phyloP scores from a whole-genome alignment of 1,140 invertebrate species.

The Helicoverpa zea region DNA sequence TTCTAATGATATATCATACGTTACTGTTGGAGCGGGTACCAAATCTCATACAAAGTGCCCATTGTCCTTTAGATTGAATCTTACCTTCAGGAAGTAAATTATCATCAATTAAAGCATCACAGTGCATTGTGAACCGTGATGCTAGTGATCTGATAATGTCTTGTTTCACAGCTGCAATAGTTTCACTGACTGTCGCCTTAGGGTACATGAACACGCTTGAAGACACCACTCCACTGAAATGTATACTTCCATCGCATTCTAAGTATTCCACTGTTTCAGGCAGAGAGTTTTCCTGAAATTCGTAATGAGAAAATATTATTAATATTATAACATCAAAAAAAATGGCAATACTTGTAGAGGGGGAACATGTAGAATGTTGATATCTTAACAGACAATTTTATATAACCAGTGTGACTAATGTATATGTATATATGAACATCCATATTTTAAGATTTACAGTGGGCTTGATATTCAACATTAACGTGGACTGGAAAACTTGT shows the following conservation, averaged over 20 bases:
- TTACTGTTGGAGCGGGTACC: too few species aligned
- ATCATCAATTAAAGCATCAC: conserved; percentile 94
- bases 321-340: not conserved
- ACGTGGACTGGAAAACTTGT: too few species aligned
- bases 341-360: not conserved
- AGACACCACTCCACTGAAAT: conserved; percentile 89
- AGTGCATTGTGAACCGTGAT: conserved; percentile 93
- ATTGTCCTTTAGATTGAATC: not conserved
- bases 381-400: too few species aligned
- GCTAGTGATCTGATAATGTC: conserved; percentile 93
- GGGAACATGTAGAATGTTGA: too few species aligned
- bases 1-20: too few species aligned
- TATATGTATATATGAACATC: too few species aligned
- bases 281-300: conserved; percentile 79
- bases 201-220: conserved; percentile 91
- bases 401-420: too few species aligned
- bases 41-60: too few species aligned
- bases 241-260: conserved; percentile 82
- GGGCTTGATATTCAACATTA: too few species aligned
- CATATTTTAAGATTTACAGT: too few species aligned
- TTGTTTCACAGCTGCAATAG: conserved; percentile 90
- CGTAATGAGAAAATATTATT: too few species aligned
- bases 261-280: conserved; percentile 85
- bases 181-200: conserved; percentile 90
- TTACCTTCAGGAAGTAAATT: conserved; percentile 89